phyloP scores from a whole-genome alignment of 2,797 vertebrate species.

The Miichthys miiuy region DNA sequence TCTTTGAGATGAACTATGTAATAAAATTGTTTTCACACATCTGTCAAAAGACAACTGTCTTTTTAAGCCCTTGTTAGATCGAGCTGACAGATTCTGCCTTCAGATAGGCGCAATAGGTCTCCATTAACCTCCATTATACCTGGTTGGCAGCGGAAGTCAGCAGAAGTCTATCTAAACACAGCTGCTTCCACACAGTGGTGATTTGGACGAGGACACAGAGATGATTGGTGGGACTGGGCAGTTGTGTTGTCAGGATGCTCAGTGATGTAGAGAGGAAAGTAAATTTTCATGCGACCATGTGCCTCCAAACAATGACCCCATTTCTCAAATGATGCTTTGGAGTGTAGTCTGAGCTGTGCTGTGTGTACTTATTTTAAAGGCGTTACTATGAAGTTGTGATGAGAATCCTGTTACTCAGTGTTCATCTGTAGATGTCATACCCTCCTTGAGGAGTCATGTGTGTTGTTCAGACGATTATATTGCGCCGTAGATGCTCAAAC shows the following conservation, averaged over 20 bases:
- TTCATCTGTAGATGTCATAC: background rate
- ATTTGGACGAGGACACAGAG: constrained; percentile 13
- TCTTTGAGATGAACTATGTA: background rate
- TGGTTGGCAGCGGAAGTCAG: background rate
- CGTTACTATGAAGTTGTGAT: background rate
- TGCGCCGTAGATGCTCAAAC: background rate
- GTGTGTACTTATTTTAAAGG: background rate
- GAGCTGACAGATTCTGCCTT: background rate
- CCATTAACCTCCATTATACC: background rate
- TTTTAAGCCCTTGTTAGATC: background rate
- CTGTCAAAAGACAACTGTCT: background rate
- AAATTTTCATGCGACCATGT: constrained; percentile 14
- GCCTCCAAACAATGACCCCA: constrained; percentile 10
- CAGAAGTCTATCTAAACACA: background rate
- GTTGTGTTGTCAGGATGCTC: constrained; percentile 22
- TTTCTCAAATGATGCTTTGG: constrained; percentile 9
- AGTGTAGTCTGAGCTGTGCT: background rate
- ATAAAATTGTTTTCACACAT: background rate
- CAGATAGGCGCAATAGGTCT: background rate
- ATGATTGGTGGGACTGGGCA: constrained; percentile 11
- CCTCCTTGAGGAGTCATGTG: background rate
- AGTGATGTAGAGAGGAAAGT: constrained; percentile 24
- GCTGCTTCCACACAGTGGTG: background rate
- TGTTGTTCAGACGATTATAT: constrained; percentile 3
- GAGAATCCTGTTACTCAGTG: background rate